Evolutionary conservation across 2,113 vertebrate species (phyloP).

Genomic region (Ariopsis seemanni): DNA sequence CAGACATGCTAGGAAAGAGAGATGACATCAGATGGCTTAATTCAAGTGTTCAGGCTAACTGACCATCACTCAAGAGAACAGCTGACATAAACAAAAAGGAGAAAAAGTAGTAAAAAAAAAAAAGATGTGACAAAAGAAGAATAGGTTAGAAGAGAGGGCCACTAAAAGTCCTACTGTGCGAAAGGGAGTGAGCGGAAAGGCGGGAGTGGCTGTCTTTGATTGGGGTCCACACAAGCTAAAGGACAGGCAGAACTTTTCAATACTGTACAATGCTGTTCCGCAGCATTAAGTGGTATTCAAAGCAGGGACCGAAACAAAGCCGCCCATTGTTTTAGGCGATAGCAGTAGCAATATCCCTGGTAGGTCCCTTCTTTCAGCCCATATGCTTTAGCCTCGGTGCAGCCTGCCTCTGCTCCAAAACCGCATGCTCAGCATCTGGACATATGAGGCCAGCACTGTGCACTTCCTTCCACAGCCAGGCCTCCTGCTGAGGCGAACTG

Average conservation of each 20-base stretch:
- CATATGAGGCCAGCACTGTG: constrained; percentile 62
- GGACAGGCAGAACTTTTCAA: constrained; percentile 75
- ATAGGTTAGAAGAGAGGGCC: constrained; percentile 48
- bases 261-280: constrained; percentile 80
- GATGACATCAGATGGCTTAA: constrained; percentile 75
- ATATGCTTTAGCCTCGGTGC: constrained; percentile 72
- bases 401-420: constrained; percentile 63
- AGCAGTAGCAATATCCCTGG: constrained; percentile 60
- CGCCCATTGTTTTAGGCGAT: constrained; percentile 54
- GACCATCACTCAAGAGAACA: constrained; percentile 76
- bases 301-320: constrained; percentile 66
- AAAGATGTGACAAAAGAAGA: constrained; percentile 38
- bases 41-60: constrained; percentile 72
- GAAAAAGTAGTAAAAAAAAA: constrained; percentile 53
- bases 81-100: constrained; percentile 66
- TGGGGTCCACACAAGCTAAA: constrained; percentile 61
- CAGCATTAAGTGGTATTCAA: constrained; percentile 75
- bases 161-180: constrained; percentile 57
- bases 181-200: constrained; percentile 60
- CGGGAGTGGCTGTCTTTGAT: constrained; percentile 68
- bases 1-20: constrained; percentile 61
- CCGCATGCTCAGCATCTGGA: constrained; percentile 82
- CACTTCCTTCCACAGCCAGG: constrained; percentile 58
- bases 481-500: constrained; percentile 37
- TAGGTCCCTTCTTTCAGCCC: constrained; percentile 71